These are phyloP conservation scores for Phenganax marumi DNA, from an alignment of 92 coral and sea anemone genomes.

Conservation along the genomic window DNA sequence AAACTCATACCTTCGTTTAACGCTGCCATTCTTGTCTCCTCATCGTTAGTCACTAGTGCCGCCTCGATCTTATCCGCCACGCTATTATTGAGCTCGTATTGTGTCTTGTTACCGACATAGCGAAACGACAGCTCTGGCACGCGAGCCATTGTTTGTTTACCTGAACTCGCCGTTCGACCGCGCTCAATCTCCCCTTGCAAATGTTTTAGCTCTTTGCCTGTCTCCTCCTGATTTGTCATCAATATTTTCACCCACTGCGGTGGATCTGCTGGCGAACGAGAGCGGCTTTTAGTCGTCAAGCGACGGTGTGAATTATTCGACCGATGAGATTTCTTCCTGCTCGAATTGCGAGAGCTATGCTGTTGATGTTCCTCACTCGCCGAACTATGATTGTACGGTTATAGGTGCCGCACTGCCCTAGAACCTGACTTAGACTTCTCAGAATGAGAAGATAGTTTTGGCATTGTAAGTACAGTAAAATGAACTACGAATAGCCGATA, in stretches of 20 bases:
- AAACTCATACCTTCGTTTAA: slow-evolving; percentile 48
- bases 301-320: no score
- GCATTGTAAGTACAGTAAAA: not conserved
- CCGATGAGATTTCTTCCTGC: not conserved
- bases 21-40: not conserved
- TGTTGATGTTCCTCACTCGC: not conserved
- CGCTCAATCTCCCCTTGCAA: slow-evolving; percentile 7
- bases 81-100: not conserved
- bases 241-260: not conserved
- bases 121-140: not conserved
- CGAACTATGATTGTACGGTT: not conserved
- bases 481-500: not conserved
- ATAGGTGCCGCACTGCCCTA: not conserved
- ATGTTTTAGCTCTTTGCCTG: not conserved
- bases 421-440: not conserved
- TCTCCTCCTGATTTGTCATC: not conserved
- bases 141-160: not conserved
- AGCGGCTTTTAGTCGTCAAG: not conserved
- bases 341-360: not conserved
- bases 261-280: not conserved
- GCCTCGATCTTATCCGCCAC: slow-evolving; percentile 36
- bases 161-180: not conserved
- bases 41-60: slow-evolving; percentile 26
- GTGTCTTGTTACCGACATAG: slow-evolving; percentile 1
- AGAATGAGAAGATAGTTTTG: not conserved